Percentiles rank a stretch among this genome's conserved stretches.
Evolutionary conservation across 2,888 invertebrate genomes (phyloP).

Genomic region (Zootermopsis nevadensis): DNA sequence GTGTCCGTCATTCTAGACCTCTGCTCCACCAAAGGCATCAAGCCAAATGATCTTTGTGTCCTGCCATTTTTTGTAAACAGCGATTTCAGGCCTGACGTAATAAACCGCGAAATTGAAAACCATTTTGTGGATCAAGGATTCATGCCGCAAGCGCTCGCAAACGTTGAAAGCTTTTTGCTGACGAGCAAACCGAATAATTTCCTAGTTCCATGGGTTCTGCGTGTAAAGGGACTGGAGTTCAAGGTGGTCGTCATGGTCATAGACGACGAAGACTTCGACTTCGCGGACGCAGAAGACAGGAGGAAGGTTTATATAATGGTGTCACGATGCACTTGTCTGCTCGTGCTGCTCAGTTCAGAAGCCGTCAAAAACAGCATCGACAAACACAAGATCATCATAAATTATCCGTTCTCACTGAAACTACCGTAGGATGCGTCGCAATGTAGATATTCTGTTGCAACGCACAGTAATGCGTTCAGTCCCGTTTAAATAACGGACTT

Average conservation of each 20-base stretch:
- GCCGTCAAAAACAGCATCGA: conserved; percentile 57
- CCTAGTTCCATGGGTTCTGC: conserved; percentile 60
- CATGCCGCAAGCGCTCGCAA: conserved; percentile 58
- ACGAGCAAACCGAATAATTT: conserved; percentile 58
- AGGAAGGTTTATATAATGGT: conserved; percentile 61
- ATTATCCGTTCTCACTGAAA: conserved; percentile 57
- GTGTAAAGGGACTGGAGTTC: conserved; percentile 62
- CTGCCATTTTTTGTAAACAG: conserved; percentile 60
- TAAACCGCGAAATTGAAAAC: conserved; percentile 58
- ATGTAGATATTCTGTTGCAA: too few species aligned
- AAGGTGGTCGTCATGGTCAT: conserved; percentile 61
- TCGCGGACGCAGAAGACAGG: conserved; percentile 59
- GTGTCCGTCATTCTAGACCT: conserved; percentile 60
- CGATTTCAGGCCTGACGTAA: conserved; percentile 56
- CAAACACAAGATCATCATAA: conserved; percentile 55
- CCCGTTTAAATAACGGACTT: too few species aligned
- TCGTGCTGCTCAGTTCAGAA: conserved; percentile 58
- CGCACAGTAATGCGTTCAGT: too few species aligned
- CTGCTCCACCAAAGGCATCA: conserved; percentile 60
- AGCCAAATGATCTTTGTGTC: conserved; percentile 60
- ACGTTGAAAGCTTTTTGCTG: conserved; percentile 59
- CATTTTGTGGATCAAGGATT: conserved; percentile 60
- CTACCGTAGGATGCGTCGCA: not conserved
- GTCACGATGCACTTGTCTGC: conserved; percentile 60
- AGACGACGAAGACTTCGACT: conserved; percentile 61